phyloP scores from a whole-genome alignment of 1,140 invertebrate species.

The Drosophila kepulauana region DNA sequence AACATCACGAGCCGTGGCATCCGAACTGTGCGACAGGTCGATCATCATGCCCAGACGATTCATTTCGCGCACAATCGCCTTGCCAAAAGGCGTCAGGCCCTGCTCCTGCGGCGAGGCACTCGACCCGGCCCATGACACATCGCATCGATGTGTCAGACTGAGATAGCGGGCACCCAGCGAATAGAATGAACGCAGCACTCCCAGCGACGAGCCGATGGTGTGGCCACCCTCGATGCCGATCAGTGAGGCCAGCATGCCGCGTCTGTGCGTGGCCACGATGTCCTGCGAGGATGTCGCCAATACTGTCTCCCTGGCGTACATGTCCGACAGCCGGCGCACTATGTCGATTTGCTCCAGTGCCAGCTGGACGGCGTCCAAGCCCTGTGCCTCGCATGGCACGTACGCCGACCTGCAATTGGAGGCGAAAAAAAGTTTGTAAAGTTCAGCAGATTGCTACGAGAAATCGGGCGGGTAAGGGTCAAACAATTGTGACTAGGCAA shows the following conservation, averaged over 20 bases:
- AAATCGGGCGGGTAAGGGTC: background rate
- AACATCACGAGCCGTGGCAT: constrained; percentile 93
- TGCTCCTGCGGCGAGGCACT: constrained; percentile 83
- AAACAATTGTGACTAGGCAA: background rate
- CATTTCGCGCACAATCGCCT: constrained; percentile 93
- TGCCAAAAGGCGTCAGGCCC: constrained; percentile 89
- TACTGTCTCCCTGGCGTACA: constrained; percentile 89
- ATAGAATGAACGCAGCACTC: constrained; percentile 93
- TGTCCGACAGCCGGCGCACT: constrained; percentile 93
- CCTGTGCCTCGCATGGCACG: constrained; percentile 92
- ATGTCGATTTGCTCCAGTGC: constrained; percentile 95
- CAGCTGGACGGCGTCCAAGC: constrained; percentile 93
- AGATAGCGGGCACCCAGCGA: constrained; percentile 93
- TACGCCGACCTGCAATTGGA: constrained; percentile 90
- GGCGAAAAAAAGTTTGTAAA: constrained; percentile 9
- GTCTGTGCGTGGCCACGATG: constrained; percentile 90
- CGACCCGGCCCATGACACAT: constrained; percentile 90
- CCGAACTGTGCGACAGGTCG: constrained; percentile 95
- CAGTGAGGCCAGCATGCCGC: constrained; percentile 92
- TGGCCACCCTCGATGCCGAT: constrained; percentile 95
- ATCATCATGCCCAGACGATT: constrained; percentile 97
- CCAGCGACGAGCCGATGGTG: constrained; percentile 93
- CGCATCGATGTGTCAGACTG: constrained; percentile 92
- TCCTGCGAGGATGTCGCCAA: constrained; percentile 90
- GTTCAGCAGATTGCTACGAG: constrained; percentile 16